Evolutionary conservation across 1,140 invertebrate species (phyloP).

Genomic region (Artemia franciscana): DNA sequence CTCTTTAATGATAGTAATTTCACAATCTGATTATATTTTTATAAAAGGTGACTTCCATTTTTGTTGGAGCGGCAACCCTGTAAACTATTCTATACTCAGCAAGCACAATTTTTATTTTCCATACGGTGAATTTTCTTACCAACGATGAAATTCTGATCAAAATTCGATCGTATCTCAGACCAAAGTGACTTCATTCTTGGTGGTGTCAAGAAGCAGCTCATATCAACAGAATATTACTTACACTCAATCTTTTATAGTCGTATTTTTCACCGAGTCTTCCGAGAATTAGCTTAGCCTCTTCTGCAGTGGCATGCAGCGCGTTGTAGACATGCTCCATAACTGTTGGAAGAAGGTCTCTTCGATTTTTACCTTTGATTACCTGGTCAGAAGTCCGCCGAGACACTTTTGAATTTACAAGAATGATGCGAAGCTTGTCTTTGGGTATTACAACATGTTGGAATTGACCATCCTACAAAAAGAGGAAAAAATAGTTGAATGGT

Average conservation of each 20-base stretch:
- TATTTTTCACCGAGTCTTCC: background rate
- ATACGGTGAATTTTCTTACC: no score
- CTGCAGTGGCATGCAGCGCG: background rate
- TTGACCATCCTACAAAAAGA: background rate
- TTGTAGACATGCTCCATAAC: background rate
- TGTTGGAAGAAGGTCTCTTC: background rate
- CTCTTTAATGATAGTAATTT: no score
- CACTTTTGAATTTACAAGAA: background rate
- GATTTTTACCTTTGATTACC: background rate
- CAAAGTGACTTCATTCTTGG: no score
- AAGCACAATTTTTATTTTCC: no score
- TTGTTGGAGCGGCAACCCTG: no score
- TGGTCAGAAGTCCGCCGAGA: background rate
- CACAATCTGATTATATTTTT: no score
- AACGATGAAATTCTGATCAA: no score
- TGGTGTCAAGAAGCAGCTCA: no score
- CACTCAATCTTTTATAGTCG: background rate
- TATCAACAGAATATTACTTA: background rate
- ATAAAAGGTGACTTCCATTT: no score
- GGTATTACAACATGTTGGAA: background rate
- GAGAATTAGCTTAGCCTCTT: background rate
- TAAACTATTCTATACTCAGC: no score
- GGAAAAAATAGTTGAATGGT: no score
- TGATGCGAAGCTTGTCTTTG: background rate
- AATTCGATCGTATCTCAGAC: no score